A percentile compares a stretch with the other conserved stretches of the same genome.
These are phyloP conservation scores for Stegostoma tigrinum DNA, from an alignment of 2,113 vertebrate species.

Conservation along the genomic window DNA sequence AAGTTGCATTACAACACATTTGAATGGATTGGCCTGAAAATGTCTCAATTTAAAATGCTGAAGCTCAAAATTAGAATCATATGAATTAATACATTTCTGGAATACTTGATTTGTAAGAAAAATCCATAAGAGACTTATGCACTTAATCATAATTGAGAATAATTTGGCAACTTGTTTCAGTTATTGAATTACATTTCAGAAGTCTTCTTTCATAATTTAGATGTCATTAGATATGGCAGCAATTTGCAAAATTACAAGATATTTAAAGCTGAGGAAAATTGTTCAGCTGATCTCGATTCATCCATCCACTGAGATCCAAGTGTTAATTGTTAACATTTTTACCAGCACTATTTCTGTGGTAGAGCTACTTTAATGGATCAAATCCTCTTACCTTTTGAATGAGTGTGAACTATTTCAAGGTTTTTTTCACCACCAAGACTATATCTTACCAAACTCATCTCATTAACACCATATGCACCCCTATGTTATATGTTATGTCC, in stretches of 20 bases:
- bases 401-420: too few species aligned
- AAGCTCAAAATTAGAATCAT: background rate
- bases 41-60: background rate
- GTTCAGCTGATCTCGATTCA: background rate
- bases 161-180: constrained; percentile 9
- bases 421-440: too few species aligned
- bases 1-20: too few species aligned
- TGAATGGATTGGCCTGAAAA: too few species aligned
- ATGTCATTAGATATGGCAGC: background rate
- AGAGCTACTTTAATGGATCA: background rate
- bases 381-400: too few species aligned
- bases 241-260: constrained; percentile 2
- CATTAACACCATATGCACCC: too few species aligned
- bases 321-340: background rate
- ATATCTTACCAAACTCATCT: too few species aligned
- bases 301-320: background rate
- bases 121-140: background rate
- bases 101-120: background rate
- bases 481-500: too few species aligned
- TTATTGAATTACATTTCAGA: background rate
- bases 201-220: constrained; percentile 11
- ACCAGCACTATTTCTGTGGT: background rate
- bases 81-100: constrained; percentile 20
- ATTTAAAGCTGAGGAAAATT: background rate
- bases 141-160: constrained; percentile 25